Conservation (phyloP, 1,140 invertebrate genomes). For the Drosophila obscura region DNA sequence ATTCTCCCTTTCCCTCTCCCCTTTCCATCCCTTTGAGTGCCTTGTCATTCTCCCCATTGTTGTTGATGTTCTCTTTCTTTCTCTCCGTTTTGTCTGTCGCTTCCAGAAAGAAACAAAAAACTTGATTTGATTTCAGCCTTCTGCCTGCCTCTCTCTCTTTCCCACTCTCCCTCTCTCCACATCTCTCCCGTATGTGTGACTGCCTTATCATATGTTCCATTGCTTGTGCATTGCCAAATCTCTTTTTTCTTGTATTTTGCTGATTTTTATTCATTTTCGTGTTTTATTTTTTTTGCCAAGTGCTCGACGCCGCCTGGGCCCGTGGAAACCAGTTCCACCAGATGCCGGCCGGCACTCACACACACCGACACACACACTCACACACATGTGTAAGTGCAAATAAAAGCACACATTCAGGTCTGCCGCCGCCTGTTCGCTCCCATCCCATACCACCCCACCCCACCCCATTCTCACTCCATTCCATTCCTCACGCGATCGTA, state of each 20-base stretch:
- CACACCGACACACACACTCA: slow-evolving; percentile 17
- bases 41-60: slow-evolving; percentile 36
- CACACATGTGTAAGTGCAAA: slow-evolving; percentile 5
- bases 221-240: slow-evolving; percentile 66
- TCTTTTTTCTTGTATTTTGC: slow-evolving; percentile 18
- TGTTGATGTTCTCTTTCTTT: slow-evolving; percentile 3
- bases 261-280: slow-evolving; percentile 28
- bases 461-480: slow-evolving; percentile 4
- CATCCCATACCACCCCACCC: slow-evolving; percentile 1
- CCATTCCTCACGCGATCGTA: slow-evolving; percentile 16
- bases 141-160: slow-evolving; percentile 13
- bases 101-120: slow-evolving; percentile 45
- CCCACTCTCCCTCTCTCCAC: slow-evolving; percentile 7
- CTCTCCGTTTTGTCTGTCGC: slow-evolving; percentile 11
- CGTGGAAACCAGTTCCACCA: slow-evolving; percentile 74
- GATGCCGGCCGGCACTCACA: slow-evolving; percentile 71
- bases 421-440: slow-evolving; percentile 38
- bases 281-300: slow-evolving; percentile 56
- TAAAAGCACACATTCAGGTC: slow-evolving; percentile 51
- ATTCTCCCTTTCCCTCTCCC: not conserved
- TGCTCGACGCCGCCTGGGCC: slow-evolving; percentile 29
- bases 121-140: slow-evolving; percentile 46
- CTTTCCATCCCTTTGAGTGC: not conserved
- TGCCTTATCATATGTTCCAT: slow-evolving; percentile 65
- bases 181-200: slow-evolving; percentile 19